Base-by-base conservation (phyloP, 1,140 invertebrate genomes). In the Acromyrmex echinatior region DNA sequence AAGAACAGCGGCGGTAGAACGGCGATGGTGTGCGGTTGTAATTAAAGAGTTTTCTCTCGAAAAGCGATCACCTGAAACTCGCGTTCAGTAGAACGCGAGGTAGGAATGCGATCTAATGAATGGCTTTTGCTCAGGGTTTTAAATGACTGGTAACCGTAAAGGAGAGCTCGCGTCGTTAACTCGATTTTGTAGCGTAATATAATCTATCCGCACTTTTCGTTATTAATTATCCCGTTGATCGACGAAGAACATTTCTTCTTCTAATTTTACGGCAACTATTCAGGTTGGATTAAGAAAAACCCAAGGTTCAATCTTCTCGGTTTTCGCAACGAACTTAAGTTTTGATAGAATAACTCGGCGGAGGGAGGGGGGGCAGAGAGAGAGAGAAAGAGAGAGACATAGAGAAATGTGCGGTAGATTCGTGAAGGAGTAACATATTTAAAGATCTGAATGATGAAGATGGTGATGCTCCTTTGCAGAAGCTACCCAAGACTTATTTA, bases 11-110 rank as follows among this genome's bases (percentile, higher is more conserved):
- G 39, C 60, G 82, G 56, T n/a, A 18, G 56, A 39, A 39, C 25
- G 51, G 63, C 68, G 68, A 21, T 45, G 70, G 58, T 31, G 62
- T 35, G 71, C 39, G 39, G 58, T 77, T 39, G 77, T 82, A 91
- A 91, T 91, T 91, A 91, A 91, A 91, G 86, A 84, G 65, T 81
- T 90, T 90, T 78, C 63, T 60, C 71, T 81, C 25, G 86, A 77
- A 86, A 91, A 90, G 60, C 60, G 86, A 86, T 90, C 89, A 84
- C 53, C 77, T 71, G 86, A 80, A 85, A 88, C 80, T 90, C 82
- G 39, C 39, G 71, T 88, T 88, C 58, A 62, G 21, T 76, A 71
- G 18, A 77, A 31, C 74, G 84, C 62, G 76, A 86, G 31, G 68
- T 62, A 90, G 76, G 70, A 79, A 51, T 53, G 56, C 39, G 68